Conservation (phyloP, 1,140 invertebrate genomes). For the Drosophila jambulina region DNA sequence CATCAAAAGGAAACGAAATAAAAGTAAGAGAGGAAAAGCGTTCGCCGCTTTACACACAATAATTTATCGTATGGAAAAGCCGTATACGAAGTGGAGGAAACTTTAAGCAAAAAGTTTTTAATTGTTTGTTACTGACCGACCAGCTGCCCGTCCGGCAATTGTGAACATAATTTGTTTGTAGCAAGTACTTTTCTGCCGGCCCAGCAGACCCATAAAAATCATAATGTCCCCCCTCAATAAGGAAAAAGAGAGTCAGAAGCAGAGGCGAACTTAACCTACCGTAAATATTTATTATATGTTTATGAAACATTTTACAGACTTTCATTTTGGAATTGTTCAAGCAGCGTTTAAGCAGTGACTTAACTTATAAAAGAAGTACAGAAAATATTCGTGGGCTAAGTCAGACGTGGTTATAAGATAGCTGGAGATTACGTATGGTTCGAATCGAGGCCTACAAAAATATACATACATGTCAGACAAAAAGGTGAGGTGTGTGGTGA, state of each 20-base stretch:
- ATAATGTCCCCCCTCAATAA: slow-evolving; percentile 28
- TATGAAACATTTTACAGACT: slow-evolving; percentile 84
- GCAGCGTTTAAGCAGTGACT: slow-evolving; percentile 60
- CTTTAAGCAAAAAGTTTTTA: slow-evolving; percentile 74
- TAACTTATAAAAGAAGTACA: slow-evolving; percentile 62
- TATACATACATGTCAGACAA: slow-evolving; percentile 43
- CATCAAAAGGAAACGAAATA: slow-evolving; percentile 17
- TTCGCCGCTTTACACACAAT: slow-evolving; percentile 54
- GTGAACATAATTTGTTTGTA: slow-evolving; percentile 45
- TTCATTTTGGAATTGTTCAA: slow-evolving; percentile 75
- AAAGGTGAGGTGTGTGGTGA: slow-evolving; percentile 8
- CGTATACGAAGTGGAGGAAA: slow-evolving; percentile 41
- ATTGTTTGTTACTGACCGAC: slow-evolving; percentile 59
- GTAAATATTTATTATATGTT: slow-evolving; percentile 83
- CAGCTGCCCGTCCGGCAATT: slow-evolving; percentile 29
- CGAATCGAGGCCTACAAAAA: slow-evolving; percentile 35
- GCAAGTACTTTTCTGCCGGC: slow-evolving; percentile 22
- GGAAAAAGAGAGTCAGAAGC: background rate
- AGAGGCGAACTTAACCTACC: slow-evolving; percentile 66
- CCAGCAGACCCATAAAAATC: slow-evolving; percentile 32
- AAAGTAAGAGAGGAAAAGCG: slow-evolving; percentile 31
- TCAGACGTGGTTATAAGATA: slow-evolving; percentile 36
- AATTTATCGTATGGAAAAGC: slow-evolving; percentile 59
- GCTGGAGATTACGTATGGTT: slow-evolving; percentile 36
- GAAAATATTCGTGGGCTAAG: slow-evolving; percentile 50